These are phyloP conservation scores for Phenganax subtilis DNA, from an alignment of 92 coral and sea anemone genomes.

Conservation along the genomic window DNA sequence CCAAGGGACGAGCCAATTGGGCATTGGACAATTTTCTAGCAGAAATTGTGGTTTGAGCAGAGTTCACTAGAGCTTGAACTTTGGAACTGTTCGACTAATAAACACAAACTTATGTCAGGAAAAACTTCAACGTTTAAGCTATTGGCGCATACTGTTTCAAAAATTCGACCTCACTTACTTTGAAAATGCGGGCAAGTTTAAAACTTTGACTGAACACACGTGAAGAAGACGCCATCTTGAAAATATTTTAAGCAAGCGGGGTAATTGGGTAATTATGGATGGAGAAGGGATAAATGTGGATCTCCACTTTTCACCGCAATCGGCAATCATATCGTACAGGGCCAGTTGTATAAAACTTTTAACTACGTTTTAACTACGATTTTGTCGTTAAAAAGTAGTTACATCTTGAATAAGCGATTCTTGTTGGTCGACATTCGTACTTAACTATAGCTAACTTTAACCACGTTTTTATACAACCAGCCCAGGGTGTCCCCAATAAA, in stretches of 20 bases:
- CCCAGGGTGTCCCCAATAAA: no score
- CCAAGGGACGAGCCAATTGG: conserved; percentile 24
- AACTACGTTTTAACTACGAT: no score
- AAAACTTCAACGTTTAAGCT: not conserved
- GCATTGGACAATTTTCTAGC: conserved; percentile 5
- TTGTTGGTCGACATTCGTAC: no score
- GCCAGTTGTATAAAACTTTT: no score
- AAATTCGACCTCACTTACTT: conserved; percentile 10
- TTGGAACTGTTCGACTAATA: conserved; percentile 5
- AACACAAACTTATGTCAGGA: not conserved
- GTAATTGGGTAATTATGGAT: not conserved
- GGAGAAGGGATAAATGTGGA: conserved; percentile 9
- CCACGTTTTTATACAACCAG: no score
- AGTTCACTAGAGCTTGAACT: conserved; percentile 13
- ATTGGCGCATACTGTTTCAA: not conserved
- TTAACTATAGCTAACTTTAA: no score
- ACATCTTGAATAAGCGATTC: no score
- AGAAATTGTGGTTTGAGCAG: conserved; percentile 2
- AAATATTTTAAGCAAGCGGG: not conserved
- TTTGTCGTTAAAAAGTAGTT: no score
- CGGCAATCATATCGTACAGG: no score
- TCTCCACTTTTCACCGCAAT: no score
- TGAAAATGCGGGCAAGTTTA: conserved; percentile 29
- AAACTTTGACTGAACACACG: conserved; percentile 27
- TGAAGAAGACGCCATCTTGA: conserved; percentile 36